Conservation (phyloP, 2,888 invertebrate species). For the Homarus gammarus region DNA sequence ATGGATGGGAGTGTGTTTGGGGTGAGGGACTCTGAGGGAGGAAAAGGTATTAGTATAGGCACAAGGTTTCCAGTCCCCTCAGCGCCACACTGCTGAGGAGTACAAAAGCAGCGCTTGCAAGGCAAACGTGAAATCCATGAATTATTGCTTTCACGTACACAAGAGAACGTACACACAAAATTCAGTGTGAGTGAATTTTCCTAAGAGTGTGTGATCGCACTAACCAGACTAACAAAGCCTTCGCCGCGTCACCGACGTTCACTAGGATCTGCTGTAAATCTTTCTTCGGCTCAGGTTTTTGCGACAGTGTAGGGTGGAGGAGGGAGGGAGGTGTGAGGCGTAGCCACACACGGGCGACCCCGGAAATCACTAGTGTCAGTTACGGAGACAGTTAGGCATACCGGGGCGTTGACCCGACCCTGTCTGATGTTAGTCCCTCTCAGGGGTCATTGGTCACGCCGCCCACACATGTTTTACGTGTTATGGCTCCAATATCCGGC, state of each 20-base stretch:
- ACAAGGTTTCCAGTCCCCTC: too few species aligned
- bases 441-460: constrained; percentile 15
- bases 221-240: neutral
- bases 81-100: too few species aligned
- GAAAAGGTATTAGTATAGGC: too few species aligned
- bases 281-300: neutral
- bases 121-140: too few species aligned
- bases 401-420: constrained; percentile 30
- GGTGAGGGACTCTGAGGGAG: too few species aligned
- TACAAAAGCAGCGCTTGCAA: too few species aligned
- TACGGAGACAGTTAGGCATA: constrained; percentile 49
- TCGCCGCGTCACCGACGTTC: too few species aligned
- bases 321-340: neutral
- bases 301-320: neutral
- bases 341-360: neutral
- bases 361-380: constrained; percentile 64
- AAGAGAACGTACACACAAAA: too few species aligned
- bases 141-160: too few species aligned
- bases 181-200: too few species aligned
- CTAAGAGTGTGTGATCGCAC: too few species aligned
- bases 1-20: too few species aligned
- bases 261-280: neutral
- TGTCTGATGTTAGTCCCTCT: constrained; percentile 8
- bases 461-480: constrained; percentile 26
- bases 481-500: constrained; percentile 35